Base-by-base conservation (phyloP, 2,113 vertebrate species). In the Rhea americana region DNA sequence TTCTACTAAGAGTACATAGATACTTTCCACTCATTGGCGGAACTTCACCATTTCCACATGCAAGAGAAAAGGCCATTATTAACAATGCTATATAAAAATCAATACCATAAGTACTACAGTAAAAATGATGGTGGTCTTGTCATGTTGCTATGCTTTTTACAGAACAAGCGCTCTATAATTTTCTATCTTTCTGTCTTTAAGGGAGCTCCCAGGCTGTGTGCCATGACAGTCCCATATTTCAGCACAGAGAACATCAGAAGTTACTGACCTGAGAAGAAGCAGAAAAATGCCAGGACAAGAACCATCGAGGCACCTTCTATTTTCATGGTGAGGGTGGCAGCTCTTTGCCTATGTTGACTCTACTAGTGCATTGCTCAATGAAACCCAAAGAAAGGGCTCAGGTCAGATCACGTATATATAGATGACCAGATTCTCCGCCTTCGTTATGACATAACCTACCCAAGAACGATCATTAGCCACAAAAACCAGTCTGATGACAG, bases 181-280 rank as follows among this genome's bases (percentile, higher is more conserved):
- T n/a, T 78, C 50, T 59, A 11, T 53, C 59, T 86, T 35, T 5
- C 48, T 65, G 21, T 13, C 78, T 51, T 63, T 59, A 56, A 9
- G 5, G 53, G 25, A 30, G 2, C 4, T 89, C 71, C 73, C 45
- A 66, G 39, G 87, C 37, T 20, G 16, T 1, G 17, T 93, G 78
- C 82, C 89, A 59, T 50, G 83, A 63, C 59, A 89, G 53, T 63
- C 86, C 71, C 74, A 96, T 30, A 70, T 79, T 81, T 58, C 88
- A 92, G 74, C 47, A 87, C 67, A 79, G 68, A 88, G 75, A 93
- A 90, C 66, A 79, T 51, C 67, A 81, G 80, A 84, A 90, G 8
- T 89, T 93, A 97, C 97, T 97, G 24, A 97, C 97, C 97, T 97
- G 96, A 94, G 92, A 97, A 94, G 89, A 88, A 95, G 92, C 81